Evolutionary conservation across 2,113 vertebrate genomes (phyloP).

Genomic region (Cairina moschata): DNA sequence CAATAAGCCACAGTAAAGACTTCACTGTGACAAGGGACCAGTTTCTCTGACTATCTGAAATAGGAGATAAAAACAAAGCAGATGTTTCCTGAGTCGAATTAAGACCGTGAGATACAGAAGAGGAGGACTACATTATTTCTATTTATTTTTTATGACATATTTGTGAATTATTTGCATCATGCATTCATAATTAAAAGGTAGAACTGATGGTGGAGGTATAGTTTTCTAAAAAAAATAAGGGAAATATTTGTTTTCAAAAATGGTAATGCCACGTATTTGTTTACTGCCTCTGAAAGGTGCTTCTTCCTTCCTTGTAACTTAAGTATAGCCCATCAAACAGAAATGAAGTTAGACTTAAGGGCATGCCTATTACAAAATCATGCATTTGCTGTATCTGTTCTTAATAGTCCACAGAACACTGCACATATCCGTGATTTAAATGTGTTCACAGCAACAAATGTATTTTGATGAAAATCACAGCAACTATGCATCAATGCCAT

Average conservation of each 20-base stretch:
- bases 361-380: too few relatives aligned
- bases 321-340: not conserved
- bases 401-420: not conserved
- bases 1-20: not conserved
- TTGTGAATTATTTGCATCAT: constrained; percentile 4
- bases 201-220: constrained; percentile 34
- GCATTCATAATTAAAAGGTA: constrained; percentile 4
- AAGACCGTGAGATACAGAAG: not conserved
- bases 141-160: not conserved
- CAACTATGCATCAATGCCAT: not conserved
- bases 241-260: constrained; percentile 31
- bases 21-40: not conserved
- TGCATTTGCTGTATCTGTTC: not conserved
- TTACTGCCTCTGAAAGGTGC: not conserved
- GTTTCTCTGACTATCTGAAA: not conserved
- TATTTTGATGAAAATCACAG: not conserved
- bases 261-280: not conserved
- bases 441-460: too few relatives aligned
- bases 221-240: not conserved
- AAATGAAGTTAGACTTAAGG: not conserved
- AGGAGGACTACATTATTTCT: not conserved
- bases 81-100: not conserved
- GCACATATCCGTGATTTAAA: not conserved
- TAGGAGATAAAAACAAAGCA: not conserved
- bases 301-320: not conserved